A percentile compares a stretch with the other conserved stretches of the same genome.
phyloP scores from a whole-genome alignment of 2,113 vertebrate species.

The Salvator merianae region DNA sequence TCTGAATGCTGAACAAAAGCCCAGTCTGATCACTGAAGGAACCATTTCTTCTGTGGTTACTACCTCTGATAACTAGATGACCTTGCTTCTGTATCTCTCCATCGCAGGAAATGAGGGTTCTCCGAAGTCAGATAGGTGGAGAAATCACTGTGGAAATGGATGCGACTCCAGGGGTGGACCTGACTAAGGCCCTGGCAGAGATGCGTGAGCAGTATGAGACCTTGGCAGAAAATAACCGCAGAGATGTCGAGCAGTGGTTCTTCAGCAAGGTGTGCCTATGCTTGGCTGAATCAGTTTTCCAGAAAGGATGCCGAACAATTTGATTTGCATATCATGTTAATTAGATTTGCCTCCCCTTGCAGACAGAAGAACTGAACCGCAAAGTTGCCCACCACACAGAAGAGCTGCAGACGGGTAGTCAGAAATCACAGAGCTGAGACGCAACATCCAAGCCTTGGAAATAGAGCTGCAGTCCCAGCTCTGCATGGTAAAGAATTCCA shows the following conservation, averaged over 20 bases:
- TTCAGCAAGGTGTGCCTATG: slow-evolving; percentile 68
- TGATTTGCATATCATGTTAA: not conserved
- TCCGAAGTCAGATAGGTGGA: slow-evolving; percentile 73
- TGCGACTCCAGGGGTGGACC: slow-evolving; percentile 68
- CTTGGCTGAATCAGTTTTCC: fast-evolving
- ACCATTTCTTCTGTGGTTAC: too few species aligned
- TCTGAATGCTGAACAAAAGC: too few species aligned
- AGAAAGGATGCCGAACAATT: not conserved
- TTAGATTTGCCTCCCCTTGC: too few species aligned
- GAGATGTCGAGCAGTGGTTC: slow-evolving; percentile 79
- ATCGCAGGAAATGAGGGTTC: slow-evolving; percentile 64
- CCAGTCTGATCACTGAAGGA: too few species aligned
- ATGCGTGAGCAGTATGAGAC: slow-evolving; percentile 78
- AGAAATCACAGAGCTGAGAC: slow-evolving; percentile 87
- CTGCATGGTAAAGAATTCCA: slow-evolving; percentile 84
- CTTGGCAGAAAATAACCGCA: slow-evolving; percentile 74
- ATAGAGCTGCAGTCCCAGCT: slow-evolving; percentile 95
- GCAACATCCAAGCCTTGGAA: slow-evolving; percentile 90
- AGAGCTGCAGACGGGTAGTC: slow-evolving; percentile 86
- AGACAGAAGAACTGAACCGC: slow-evolving; percentile 75
- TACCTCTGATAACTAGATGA: too few species aligned
- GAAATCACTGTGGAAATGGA: slow-evolving; percentile 75
- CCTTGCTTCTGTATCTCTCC: not conserved
- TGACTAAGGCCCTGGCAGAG: slow-evolving; percentile 72
- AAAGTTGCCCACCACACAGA: slow-evolving; percentile 88